Conservation (phyloP, 2,888 invertebrate genomes). For the Rhamnusium bicolor region DNA sequence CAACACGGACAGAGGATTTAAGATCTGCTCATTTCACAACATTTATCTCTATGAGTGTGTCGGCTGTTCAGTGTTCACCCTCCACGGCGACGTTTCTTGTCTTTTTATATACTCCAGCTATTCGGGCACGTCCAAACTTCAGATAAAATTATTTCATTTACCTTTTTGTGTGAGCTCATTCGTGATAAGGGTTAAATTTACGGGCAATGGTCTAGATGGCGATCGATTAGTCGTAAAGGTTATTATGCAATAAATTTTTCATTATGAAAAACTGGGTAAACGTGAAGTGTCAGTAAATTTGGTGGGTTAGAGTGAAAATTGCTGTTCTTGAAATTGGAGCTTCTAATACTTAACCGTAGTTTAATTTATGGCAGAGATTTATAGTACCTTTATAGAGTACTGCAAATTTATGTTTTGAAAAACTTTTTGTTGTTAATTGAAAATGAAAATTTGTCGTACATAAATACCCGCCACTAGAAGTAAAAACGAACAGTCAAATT, state of each 20-base stretch:
- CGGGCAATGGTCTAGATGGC: not conserved
- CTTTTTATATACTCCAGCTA: not conserved
- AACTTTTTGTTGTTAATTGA: too few species aligned
- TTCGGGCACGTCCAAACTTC: not conserved
- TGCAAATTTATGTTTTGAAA: too few species aligned
- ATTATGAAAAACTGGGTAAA: not conserved
- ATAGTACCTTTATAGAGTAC: too few species aligned
- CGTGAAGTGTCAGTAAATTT: constrained; percentile 6
- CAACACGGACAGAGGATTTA: not conserved
- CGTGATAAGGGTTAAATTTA: constrained; percentile 25
- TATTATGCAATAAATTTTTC: constrained; percentile 14
- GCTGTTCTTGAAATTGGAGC: not conserved
- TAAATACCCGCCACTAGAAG: too few species aligned
- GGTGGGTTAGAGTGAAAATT: not conserved
- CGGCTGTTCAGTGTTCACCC: not conserved
- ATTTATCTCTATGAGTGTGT: not conserved
- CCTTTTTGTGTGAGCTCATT: constrained; percentile 10
- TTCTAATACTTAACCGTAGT: not conserved
- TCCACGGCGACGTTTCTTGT: not conserved
- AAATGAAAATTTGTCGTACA: too few species aligned
- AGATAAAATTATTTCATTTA: constrained; percentile 24
- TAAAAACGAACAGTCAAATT: too few species aligned
- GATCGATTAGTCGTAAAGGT: constrained; percentile 18
- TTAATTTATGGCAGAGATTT: too few species aligned
- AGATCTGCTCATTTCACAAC: not conserved